A percentile compares a stretch with the other conserved stretches of the same genome.
phyloP scores from a whole-genome alignment of 2,888 invertebrate genomes.

The Callyntrura sp. region DNA sequence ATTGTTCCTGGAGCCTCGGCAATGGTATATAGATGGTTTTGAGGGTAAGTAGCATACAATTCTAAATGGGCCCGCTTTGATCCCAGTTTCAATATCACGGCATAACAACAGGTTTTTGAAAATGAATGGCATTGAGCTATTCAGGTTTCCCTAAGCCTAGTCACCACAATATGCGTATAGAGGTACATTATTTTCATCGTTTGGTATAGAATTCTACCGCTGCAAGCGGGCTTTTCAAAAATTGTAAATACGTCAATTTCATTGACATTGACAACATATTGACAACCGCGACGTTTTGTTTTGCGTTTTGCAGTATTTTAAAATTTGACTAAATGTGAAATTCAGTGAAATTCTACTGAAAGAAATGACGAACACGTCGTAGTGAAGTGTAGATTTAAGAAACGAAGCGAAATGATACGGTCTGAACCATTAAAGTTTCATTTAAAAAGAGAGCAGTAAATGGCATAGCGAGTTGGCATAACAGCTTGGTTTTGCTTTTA shows the following conservation, averaged over 20 bases:
- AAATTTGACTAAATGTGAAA: neutral
- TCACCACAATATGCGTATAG: no score
- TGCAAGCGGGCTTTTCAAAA: no score
- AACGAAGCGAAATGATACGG: conserved; percentile 1
- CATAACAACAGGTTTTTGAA: neutral
- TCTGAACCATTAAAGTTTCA: no score
- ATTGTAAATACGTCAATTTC: no score
- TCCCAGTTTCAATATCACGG: neutral
- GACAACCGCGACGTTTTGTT: neutral
- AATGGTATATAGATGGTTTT: conserved; percentile 16
- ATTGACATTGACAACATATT: no score
- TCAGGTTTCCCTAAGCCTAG: no score
- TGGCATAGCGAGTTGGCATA: no score
- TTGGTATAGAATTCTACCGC: no score
- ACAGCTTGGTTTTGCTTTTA: no score
- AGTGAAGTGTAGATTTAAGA: neutral
- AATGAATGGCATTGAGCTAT: neutral
- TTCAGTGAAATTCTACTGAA: no score
- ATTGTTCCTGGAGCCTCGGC: neutral
- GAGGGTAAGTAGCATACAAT: neutral
- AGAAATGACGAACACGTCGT: no score
- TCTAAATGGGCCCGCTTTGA: conserved; percentile 39
- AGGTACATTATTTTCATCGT: neutral
- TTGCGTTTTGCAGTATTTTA: neutral
- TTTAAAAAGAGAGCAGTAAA: no score